Evolutionary conservation across 2,888 invertebrate species (phyloP).

Genomic region (Machimus atricapillus): DNA sequence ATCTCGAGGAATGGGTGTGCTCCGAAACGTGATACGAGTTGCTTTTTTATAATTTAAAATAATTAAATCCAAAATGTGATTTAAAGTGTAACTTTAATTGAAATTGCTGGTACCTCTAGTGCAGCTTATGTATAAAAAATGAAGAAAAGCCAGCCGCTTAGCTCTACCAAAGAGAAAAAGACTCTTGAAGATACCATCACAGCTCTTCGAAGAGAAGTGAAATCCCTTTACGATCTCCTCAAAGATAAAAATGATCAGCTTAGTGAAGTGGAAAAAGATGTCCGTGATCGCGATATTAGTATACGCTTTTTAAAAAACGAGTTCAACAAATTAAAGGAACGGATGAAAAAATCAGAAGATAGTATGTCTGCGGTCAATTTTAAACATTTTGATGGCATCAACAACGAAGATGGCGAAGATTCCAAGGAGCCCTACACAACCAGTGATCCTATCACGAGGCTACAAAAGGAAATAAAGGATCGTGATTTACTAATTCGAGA

Average conservation of each 20-base stretch:
- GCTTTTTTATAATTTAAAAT: background rate
- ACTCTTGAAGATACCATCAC: constrained; percentile 50
- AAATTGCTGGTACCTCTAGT: background rate
- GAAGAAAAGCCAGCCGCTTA: constrained; percentile 39
- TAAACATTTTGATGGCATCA: background rate
- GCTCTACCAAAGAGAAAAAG: constrained; percentile 47
- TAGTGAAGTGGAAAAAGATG: constrained; percentile 49
- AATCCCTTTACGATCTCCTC: constrained; percentile 50
- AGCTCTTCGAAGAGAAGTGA: constrained; percentile 51
- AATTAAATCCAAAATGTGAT: background rate
- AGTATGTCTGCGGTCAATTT: background rate
- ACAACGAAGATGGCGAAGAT: background rate
- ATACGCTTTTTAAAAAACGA: constrained; percentile 48
- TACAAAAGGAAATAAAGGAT: constrained; percentile 51
- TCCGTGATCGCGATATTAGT: constrained; percentile 51
- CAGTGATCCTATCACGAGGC: constrained; percentile 48
- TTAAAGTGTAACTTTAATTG: background rate
- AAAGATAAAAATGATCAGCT: constrained; percentile 52
- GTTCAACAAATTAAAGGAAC: constrained; percentile 48
- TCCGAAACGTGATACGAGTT: background rate
- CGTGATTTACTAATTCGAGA: constrained; percentile 53
- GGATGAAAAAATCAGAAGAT: background rate
- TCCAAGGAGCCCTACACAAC: constrained; percentile 30
- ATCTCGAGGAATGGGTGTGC: background rate
- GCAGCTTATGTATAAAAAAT: background rate